These are phyloP conservation scores for Spermophilus dauricus DNA, from an alignment of 2,113 vertebrate species.

Conservation along the genomic window DNA sequence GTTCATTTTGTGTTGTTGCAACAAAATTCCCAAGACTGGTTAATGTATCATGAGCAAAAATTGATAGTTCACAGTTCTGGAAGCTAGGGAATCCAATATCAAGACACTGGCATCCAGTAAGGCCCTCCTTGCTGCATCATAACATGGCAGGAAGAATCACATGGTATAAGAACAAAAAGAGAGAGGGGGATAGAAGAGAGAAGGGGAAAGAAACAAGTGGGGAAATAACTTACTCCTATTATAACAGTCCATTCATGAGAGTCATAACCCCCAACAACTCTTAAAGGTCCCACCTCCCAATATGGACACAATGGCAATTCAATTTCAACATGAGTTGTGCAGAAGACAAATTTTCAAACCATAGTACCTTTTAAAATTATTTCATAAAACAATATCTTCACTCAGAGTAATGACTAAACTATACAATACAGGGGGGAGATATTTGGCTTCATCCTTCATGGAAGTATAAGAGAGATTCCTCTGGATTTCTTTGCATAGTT, in stretches of 20 bases:
- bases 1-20: not conserved
- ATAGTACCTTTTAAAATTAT: not conserved
- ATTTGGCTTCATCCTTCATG: not conserved
- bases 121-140: not conserved
- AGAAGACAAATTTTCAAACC: not conserved
- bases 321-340: not conserved
- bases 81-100: not conserved
- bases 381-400: slow-evolving; percentile 2
- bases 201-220: not conserved
- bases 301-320: not conserved
- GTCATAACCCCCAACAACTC: not conserved
- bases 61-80: not conserved
- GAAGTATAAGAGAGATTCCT: no score
- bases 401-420: not conserved
- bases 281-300: not conserved
- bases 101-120: not conserved
- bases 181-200: no score
- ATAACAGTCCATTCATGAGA: not conserved
- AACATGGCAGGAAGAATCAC: not conserved
- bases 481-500: not conserved
- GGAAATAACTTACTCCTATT: not conserved
- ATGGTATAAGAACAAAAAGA: not conserved
- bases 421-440: not conserved
- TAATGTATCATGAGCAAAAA: not conserved
- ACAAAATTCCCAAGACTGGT: not conserved